These are phyloP conservation scores for Coracopsis vasa DNA, from an alignment of 2,113 vertebrate genomes.

Conservation along the genomic window DNA sequence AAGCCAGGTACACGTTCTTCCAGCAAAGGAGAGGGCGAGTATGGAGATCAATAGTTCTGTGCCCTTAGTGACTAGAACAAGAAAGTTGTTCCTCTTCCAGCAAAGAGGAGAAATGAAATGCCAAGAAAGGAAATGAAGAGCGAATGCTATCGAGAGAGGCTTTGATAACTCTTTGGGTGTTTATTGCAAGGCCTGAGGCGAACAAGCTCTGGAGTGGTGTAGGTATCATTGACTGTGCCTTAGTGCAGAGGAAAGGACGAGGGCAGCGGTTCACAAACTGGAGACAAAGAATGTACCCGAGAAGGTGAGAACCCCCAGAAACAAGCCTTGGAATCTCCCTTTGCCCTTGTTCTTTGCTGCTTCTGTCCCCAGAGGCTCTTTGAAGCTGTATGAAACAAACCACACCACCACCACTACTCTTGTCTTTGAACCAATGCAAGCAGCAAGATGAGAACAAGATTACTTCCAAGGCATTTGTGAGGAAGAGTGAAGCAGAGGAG, in stretches of 20 bases:
- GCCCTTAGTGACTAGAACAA: slow-evolving; percentile 28
- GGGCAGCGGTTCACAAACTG: neutral
- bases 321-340: neutral
- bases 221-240: neutral
- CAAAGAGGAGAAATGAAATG: slow-evolving; percentile 45
- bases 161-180: slow-evolving; percentile 15
- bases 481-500: neutral
- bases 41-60: slow-evolving; percentile 21
- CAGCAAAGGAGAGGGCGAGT: neutral
- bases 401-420: neutral
- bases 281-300: neutral
- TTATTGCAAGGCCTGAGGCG: slow-evolving; percentile 22
- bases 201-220: neutral
- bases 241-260: neutral
- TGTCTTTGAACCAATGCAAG: neutral
- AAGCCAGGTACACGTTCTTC: neutral
- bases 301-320: neutral
- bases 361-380: neutral
- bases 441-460: neutral
- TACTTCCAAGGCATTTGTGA: neutral
- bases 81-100: neutral
- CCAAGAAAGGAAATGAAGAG: slow-evolving; percentile 11
- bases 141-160: neutral
- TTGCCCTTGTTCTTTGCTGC: neutral
- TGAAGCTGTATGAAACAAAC: neutral